Base-by-base conservation (phyloP, 53 echinoderm and acorn worm genomes). In the Mesocentrotus franciscanus region DNA sequence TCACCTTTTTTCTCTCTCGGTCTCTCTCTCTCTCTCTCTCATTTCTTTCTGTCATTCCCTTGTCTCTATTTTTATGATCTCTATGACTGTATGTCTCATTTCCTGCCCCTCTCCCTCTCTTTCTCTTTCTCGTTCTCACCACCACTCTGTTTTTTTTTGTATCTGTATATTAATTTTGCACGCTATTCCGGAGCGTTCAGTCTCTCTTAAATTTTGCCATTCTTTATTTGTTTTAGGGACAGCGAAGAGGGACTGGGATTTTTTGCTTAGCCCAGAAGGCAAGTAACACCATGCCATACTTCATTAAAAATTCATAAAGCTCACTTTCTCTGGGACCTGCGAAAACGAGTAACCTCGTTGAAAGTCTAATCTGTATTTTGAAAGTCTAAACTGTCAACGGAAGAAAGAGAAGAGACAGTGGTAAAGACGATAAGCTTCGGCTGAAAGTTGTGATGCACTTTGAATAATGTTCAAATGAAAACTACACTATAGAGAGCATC, bases 211-310 rank as follows among this genome's bases (percentile, higher is more conserved):
- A 2, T n/a, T 71, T 71, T 0, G 0, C n/a, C 8, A 71, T 72
- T 72, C 72, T 8, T 72, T 27, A 10, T 10, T 0, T 6, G n/a
- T 29, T 72, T 4, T 8, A 85, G 85, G 85, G n/a, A 34, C 57
- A 6, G 92, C 26, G 56, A 92, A 92, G 92, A 70, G 92, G 74
- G 92, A 70, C 56, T 92, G 92, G 92, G 92, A 74, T 26, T 42
- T 92, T 55, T 74, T 72, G 20, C 92, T 92, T 57, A 92, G 92
- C 74, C 92, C 92, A 55, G 75, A 71, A 71, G 92, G 92, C 56
- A 92, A 92, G 92, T 92, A 92, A 92, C 71, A 72, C 71, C 56
- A 92, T 71, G 8, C 92, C 56, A 12, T 62, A 71, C n/a, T 55
- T 26, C 70, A 72, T 92, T 56, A 71, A 92, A 64, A 10, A 71